Evolutionary conservation across 2,797 vertebrate species (phyloP), one percentile per base, ranked within the genome.

Genomic region (Meriones psammophilus): DNA sequence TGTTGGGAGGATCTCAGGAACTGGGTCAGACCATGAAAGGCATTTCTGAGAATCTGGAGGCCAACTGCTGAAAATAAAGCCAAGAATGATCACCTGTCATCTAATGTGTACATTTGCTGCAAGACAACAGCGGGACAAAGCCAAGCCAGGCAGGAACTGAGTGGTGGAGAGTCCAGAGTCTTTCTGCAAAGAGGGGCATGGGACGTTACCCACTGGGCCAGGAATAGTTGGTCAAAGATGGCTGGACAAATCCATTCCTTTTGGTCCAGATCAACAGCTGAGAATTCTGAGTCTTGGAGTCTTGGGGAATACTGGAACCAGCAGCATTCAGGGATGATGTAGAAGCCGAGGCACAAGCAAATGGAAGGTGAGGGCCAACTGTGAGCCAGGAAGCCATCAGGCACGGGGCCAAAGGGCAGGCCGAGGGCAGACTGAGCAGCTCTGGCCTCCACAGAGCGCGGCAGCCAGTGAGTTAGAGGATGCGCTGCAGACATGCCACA

Each of bases 311-410:
- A 12, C 60, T 62, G 9, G 42, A 54, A 30, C 33, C 42, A 73
- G 64, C 30, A 85, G 84, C n/a, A 9, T 60, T 69, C 86, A 94
- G 42, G 33, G 68, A 81, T 56, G 93, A 62, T 0, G 9, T 86
- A 96, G 66, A 76, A 33, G 64, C 36, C 50, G 18, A 92, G 87
- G 68, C 60, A 89, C 90, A 92, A 76, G 93, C 20, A 86, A 74
- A 62, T 0, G 26, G 66, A 94, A 86, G 64, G 89, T 74, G 46
- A 46, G 80, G 68, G 62, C 84, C 83, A 80, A 94, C 85, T 4
- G 13, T 68, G 80, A 81, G 85, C 85, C 96, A 88, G 89, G 89
- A 94, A 88, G 79, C 80, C 73, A 56, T 36, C 88, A 91, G 62
- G 94, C 39, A 0, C 56, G 60, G 64, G 84, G 91, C 89, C 69